These are phyloP conservation scores for Idaea dimidiata DNA, from an alignment of 2,888 invertebrate genomes.

Conservation along the genomic window DNA sequence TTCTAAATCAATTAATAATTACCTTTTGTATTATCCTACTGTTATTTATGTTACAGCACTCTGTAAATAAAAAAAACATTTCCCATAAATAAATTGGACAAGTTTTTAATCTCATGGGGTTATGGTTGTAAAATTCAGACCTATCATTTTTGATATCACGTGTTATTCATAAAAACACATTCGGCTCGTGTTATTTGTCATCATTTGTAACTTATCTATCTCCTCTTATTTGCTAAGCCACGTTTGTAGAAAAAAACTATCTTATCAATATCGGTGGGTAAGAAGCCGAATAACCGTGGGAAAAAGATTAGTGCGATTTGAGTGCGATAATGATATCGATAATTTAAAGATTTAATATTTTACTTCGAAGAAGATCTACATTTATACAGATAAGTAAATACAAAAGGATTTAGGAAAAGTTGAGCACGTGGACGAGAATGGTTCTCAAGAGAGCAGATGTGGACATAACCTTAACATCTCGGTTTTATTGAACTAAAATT, in stretches of 20 bases:
- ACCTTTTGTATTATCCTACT: background rate
- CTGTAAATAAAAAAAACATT: background rate
- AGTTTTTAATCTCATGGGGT: background rate
- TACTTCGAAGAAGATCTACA: too few relatives aligned
- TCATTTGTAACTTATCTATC: constrained; percentile 39
- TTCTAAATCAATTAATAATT: background rate
- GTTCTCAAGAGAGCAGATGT: background rate
- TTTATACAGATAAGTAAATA: background rate
- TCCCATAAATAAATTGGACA: background rate
- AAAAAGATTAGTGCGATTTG: background rate
- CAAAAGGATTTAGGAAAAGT: background rate
- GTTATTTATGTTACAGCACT: background rate
- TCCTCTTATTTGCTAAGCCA: background rate
- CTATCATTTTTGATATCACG: constrained; percentile 68
- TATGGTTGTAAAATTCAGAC: constrained; percentile 40
- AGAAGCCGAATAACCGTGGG: background rate
- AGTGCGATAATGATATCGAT: background rate
- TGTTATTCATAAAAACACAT: constrained; percentile 65
- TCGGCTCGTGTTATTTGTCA: constrained; percentile 71
- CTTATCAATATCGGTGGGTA: background rate
- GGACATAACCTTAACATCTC: background rate
- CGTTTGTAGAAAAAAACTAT: background rate
- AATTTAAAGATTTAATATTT: too few relatives aligned
- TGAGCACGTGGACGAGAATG: background rate
- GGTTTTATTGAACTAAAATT: background rate